A percentile compares a stretch with the other conserved stretches of the same genome.
phyloP scores from a whole-genome alignment of 2,797 vertebrate genomes.

The Spinus olivaceus region DNA sequence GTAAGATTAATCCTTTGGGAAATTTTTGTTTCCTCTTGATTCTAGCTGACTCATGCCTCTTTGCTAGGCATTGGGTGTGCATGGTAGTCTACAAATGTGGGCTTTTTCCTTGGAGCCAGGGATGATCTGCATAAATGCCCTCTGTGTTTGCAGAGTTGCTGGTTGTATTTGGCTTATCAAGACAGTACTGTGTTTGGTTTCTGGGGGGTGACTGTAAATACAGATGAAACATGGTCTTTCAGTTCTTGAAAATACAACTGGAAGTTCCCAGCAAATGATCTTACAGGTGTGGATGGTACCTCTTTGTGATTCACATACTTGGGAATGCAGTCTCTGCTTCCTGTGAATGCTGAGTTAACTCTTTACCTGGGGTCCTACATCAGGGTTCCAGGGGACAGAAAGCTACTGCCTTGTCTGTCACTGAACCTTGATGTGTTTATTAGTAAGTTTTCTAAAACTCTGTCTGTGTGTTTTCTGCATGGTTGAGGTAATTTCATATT shows the following conservation, averaged over 20 bases:
- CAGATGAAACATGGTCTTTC: not conserved
- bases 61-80: not conserved
- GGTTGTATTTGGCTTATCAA: fast-evolving
- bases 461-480: fast-evolving
- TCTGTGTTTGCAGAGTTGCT: not conserved
- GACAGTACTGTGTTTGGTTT: not conserved
- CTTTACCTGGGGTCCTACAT: no score
- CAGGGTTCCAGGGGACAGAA: not conserved
- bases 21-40: not conserved
- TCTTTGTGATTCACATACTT: not conserved
- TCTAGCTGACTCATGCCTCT: not conserved
- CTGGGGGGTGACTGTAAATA: not conserved
- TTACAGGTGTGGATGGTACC: not conserved
- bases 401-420: not conserved
- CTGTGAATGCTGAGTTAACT: not conserved
- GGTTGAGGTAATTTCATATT: not conserved
- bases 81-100: not conserved
- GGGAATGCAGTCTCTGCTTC: not conserved
- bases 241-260: not conserved
- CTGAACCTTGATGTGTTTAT: fast-evolving
- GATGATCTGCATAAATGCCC: not conserved
- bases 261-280: not conserved
- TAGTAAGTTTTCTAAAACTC: not conserved
- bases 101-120: not conserved
- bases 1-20: not conserved